Evolutionary conservation across 1,140 invertebrate genomes (phyloP), one percentile per base, ranked within the genome.

Genomic region (Drosophila takahashii): DNA sequence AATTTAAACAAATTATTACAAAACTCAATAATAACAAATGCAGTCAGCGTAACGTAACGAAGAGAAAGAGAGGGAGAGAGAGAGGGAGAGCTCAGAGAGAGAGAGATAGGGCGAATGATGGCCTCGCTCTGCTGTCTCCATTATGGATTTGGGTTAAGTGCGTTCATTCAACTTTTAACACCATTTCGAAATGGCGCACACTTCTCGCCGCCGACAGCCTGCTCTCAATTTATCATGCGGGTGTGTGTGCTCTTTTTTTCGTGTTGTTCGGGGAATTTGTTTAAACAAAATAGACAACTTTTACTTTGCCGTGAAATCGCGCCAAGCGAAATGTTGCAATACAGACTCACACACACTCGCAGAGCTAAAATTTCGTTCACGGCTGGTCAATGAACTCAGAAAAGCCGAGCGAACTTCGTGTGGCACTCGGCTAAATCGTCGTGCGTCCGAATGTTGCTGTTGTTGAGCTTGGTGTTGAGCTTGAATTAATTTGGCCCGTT

Each of bases 141-240:
- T 76, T 71, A 80, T 75, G 72, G 74, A 91, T 83, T 91, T 90
- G 32, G 90, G 90, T 91, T 91, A 91, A 91, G 90, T 91, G 83
- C 90, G 90, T 90, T 91, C 90, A 72, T 91, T 91, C 86, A 91
- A 91, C 90, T 91, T 75, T 85, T 89, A 81, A 72, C 90, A 91
- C 81, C 84, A 91, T 91, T 91, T 91, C 81, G 77, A 81, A 90
- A 90, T 80, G 77, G 84, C 79, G 84, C 84, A 80, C 67, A 51
- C 57, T 61, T 60, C 56, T 44, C 48, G 48, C 48, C 48, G 48
- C 48, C 48, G 48, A 6, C 57, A 15, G 34, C 45, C 48, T 87
- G 83, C 60, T 83, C 85, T 75, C 65, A 60, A 89, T 89, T 84
- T 75, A 77, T 84, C 72, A 90, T 90, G 85, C 84, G 79, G 84